Evolutionary conservation across 2,888 invertebrate species (phyloP).

Genomic region (Imbricaverruca yamaguchii): DNA sequence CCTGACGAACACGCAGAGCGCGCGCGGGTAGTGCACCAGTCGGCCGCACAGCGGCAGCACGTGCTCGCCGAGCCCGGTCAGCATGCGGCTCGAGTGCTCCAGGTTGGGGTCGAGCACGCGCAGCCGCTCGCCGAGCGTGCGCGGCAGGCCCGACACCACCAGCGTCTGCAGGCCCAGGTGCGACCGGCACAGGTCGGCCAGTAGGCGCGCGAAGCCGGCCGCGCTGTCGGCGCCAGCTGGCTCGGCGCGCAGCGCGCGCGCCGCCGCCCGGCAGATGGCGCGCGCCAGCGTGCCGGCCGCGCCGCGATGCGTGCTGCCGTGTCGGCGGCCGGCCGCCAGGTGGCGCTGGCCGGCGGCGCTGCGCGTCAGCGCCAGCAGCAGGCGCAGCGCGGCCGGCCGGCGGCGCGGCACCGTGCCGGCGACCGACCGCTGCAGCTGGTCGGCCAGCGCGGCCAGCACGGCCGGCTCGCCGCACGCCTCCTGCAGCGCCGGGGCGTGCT

Average conservation of each 20-base stretch:
- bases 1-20: neutral
- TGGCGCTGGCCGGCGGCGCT: neutral
- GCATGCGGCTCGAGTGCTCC: constrained; percentile 1
- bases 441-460: neutral
- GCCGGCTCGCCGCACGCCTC: constrained; percentile 7
- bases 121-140: constrained; percentile 1
- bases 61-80: neutral
- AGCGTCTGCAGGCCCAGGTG: constrained; percentile 17
- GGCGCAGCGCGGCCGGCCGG: neutral
- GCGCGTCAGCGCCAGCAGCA: constrained; percentile 2
- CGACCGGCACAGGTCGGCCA: neutral
- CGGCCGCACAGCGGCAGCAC: neutral
- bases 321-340: constrained; percentile 1
- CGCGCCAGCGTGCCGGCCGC: constrained; percentile 3
- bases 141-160: neutral
- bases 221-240: neutral
- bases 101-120: neutral
- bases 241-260: neutral
- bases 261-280: constrained; percentile 11
- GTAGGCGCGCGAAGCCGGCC: neutral
- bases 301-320: constrained; percentile 17
- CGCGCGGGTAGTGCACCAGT: constrained; percentile 11
- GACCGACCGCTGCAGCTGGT: constrained; percentile 10
- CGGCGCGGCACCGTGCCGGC: neutral
- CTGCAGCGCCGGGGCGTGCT: neutral